Evolutionary conservation across 1,140 invertebrate species (phyloP), one percentile per base, ranked within the genome.

Genomic region (Bradynema listronoti): DNA sequence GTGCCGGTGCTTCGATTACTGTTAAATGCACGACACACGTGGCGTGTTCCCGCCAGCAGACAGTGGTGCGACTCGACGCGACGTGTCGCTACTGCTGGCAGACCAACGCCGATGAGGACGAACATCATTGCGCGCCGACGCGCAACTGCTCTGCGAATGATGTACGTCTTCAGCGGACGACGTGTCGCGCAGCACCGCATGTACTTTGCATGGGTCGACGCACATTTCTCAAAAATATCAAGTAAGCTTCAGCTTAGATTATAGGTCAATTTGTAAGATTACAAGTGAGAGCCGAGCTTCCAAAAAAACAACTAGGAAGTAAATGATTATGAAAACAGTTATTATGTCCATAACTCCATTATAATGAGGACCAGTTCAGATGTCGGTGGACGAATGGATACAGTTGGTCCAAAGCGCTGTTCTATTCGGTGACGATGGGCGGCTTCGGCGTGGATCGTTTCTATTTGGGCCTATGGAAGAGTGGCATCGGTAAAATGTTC

Each of bases 361-460:
- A 30, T 49, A 49, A 11, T 9, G 16, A 11, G 32, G 14, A 9
- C 43, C 49, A 0, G 34, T 42, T 96, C 81, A 82, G 85, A 51
- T 99, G 94, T 79, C 94, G 94, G 77, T 97, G 92, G 91, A 96
- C 91, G 7, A 87, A 89, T 61, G 93, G 93, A 6, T 90, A 94
- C 77, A 85, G 88, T 53, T 98, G 94, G 93, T 87, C 87, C 9
- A 94, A 90, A n/a, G 89, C 92, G 6, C 81, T 98, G 11, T 82
- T 90, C 33, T 83, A 96, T 24, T 92, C 90, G 63, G 84, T 98
- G 52, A 93, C 91, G 0, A 80, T 97, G 5, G 94, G 94, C 42
- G 93, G 94, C 19, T 97, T 99, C 82, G 94, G 94, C 34, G 90
- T 91, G 32, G 94, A 98, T 78, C 84, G 92, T 45, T 85, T 85